These are phyloP conservation scores for Archivesica marissinica DNA, from an alignment of 1,140 invertebrate genomes.

Conservation along the genomic window DNA sequence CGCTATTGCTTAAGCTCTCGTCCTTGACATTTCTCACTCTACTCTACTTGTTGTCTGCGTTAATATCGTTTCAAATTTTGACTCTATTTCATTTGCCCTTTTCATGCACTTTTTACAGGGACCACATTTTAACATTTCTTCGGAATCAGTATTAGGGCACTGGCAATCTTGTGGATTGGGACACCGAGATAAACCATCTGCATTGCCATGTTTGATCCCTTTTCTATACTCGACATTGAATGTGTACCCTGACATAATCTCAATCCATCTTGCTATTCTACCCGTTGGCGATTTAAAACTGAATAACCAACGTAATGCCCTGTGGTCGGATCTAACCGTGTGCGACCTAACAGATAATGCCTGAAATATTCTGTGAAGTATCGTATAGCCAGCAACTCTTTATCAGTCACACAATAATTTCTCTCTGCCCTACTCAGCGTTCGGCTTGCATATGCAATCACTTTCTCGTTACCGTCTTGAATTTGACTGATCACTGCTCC, in stretches of 20 bases:
- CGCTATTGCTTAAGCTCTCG: too few species aligned
- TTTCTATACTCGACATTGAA: neutral
- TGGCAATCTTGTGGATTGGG: too few species aligned
- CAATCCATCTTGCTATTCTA: constrained; percentile 56
- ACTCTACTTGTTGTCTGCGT: too few species aligned
- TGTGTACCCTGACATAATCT: constrained; percentile 45
- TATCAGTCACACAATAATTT: constrained; percentile 3
- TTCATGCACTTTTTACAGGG: too few species aligned
- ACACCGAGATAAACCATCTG: constrained; percentile 13
- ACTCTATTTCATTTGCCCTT: too few species aligned
- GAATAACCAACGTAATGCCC: constrained; percentile 33
- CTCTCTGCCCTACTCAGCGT: constrained; percentile 1
- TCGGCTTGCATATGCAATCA: constrained; percentile 30
- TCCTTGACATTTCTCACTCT: too few species aligned
- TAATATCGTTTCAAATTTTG: too few species aligned
- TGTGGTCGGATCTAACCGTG: constrained; percentile 69
- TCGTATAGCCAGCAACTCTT: constrained; percentile 63
- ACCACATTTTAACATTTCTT: too few species aligned
- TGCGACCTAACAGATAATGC: constrained; percentile 65
- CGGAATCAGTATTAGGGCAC: too few species aligned
- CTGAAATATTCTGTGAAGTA: constrained; percentile 58
- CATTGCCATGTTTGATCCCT: constrained; percentile 32
- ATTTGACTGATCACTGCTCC: constrained; percentile 25
- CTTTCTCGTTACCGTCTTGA: neutral
- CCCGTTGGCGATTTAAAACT: constrained; percentile 45